Percentiles rank a stretch among this genome's conserved stretches.
phyloP scores from a whole-genome alignment of 2,113 vertebrate genomes.

The Pachyramphus minor region DNA sequence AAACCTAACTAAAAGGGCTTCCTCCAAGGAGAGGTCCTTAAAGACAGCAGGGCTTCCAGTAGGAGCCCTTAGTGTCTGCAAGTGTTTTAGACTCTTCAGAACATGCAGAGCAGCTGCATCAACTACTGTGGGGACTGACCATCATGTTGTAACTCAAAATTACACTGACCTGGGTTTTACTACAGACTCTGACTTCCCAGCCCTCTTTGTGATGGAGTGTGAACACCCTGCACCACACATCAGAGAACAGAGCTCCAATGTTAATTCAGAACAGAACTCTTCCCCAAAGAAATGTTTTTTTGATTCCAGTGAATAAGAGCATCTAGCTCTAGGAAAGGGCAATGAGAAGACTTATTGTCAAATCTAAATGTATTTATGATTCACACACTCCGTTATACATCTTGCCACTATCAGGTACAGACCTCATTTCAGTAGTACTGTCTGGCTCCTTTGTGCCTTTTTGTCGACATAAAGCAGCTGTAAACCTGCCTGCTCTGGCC shows the following conservation, averaged over 20 bases:
- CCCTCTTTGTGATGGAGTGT: neutral
- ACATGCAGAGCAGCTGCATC: neutral
- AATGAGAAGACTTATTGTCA: neutral
- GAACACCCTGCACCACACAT: neutral
- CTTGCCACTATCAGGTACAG: neutral
- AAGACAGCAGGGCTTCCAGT: neutral
- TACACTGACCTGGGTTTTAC: neutral
- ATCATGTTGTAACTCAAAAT: neutral
- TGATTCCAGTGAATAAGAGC: neutral
- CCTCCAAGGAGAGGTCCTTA: neutral
- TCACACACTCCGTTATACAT: neutral
- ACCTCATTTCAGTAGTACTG: neutral
- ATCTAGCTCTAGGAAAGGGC: neutral
- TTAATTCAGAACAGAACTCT: neutral
- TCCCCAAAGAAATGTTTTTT: neutral
- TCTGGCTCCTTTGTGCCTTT: conserved; percentile 24
- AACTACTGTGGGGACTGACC: neutral
- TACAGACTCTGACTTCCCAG: neutral
- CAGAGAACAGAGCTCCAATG: neutral
- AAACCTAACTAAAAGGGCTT: conserved; percentile 8
- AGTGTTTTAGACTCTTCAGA: neutral
- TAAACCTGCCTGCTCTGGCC: conserved; percentile 30
- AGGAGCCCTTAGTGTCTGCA: neutral
- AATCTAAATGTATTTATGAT: neutral
- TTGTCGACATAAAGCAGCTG: neutral